These are phyloP conservation scores for Albula goreensis DNA, from an alignment of 2,113 vertebrate genomes.

Conservation along the genomic window DNA sequence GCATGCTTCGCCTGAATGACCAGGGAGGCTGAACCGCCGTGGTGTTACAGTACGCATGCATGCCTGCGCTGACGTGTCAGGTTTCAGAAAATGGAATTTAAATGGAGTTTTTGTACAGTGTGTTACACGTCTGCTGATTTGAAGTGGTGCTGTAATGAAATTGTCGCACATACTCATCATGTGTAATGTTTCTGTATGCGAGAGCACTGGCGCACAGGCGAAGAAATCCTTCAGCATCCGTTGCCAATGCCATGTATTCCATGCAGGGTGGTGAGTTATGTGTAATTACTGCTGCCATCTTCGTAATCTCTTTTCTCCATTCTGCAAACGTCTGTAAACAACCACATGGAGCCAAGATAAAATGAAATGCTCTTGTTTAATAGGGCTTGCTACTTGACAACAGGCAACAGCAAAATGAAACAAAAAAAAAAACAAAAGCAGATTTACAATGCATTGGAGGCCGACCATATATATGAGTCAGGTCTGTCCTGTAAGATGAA, in stretches of 20 bases:
- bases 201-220: too few species aligned
- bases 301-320: not conserved
- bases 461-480: not conserved
- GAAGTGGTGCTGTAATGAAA: not conserved
- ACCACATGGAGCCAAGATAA: not conserved
- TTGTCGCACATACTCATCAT: not conserved
- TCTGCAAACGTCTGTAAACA: not conserved
- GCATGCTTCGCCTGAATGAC: not conserved
- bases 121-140: not conserved
- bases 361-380: not conserved
- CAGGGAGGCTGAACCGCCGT: too few species aligned
- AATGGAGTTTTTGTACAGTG: not conserved
- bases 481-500: not conserved
- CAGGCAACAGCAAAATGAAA: not conserved
- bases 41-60: too few species aligned
- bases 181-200: not conserved
- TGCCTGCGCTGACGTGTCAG: not conserved
- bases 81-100: not conserved
- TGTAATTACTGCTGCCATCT: not conserved
- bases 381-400: not conserved
- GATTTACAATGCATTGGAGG: not conserved
- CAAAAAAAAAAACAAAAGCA: not conserved
- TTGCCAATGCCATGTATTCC: too few species aligned
- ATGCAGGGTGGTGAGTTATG: not conserved
- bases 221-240: too few species aligned